phyloP scores from a whole-genome alignment of 2,888 invertebrate genomes.

The Epirrita christyi region DNA sequence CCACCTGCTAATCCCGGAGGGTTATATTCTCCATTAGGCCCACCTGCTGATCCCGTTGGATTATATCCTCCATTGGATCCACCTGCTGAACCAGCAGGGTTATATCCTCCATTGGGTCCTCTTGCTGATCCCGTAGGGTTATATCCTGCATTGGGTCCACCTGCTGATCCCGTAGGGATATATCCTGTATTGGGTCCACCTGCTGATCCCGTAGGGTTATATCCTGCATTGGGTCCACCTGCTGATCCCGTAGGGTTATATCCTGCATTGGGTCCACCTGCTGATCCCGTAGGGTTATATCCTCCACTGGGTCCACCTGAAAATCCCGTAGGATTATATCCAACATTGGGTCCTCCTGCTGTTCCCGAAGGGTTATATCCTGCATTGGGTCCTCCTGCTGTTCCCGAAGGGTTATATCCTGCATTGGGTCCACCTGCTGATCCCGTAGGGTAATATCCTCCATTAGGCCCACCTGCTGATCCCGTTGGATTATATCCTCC shows the following conservation, averaged over 20 bases:
- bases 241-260: neutral
- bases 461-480: constrained; percentile 1
- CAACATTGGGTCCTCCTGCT: neutral
- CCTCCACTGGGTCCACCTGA: neutral
- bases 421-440: constrained; percentile 2
- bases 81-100: constrained; percentile 5
- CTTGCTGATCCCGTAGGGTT: neutral
- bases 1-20: neutral
- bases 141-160: constrained; percentile 6
- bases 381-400: constrained; percentile 4
- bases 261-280: constrained; percentile 2
- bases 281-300: neutral
- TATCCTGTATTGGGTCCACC: constrained; percentile 23
- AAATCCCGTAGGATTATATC: neutral
- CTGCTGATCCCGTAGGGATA: constrained; percentile 1
- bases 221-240: neutral
- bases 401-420: constrained; percentile 5
- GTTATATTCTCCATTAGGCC: constrained; percentile 11
- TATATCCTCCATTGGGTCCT: constrained; percentile 6
- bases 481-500: constrained; percentile 22
- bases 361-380: neutral
- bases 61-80: constrained; percentile 5
- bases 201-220: neutral
- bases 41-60: constrained; percentile 3
- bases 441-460: constrained; percentile 7